phyloP scores from a whole-genome alignment of 2,797 vertebrate genomes.

The Oceanodroma leucorhoa region DNA sequence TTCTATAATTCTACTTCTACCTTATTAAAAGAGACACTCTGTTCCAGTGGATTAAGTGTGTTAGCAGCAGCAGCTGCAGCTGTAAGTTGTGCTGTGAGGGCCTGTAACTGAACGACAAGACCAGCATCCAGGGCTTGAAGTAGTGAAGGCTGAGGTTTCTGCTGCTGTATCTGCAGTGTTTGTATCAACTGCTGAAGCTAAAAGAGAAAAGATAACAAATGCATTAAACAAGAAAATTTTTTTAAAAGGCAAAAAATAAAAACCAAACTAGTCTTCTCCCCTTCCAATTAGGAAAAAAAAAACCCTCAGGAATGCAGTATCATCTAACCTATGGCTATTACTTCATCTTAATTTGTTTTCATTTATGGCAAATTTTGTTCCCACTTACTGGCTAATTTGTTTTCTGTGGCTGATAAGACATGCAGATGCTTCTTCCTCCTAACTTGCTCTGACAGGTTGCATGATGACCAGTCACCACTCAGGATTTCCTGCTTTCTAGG shows the following conservation, averaged over 20 bases:
- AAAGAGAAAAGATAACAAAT: not conserved
- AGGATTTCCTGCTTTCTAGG: slow-evolving; percentile 60
- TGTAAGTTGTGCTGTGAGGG: slow-evolving; percentile 95
- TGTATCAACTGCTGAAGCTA: slow-evolving; percentile 97
- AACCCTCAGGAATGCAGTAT: not conserved
- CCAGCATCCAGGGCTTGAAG: slow-evolving; percentile 96
- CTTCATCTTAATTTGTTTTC: slow-evolving; percentile 1
- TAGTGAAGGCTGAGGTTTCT: slow-evolving; percentile 96
- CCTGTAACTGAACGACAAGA: slow-evolving; percentile 95
- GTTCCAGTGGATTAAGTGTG: slow-evolving; percentile 92
- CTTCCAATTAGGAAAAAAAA: not conserved
- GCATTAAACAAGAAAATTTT: not conserved
- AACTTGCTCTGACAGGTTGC: slow-evolving; percentile 60
- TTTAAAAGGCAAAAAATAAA: not conserved
- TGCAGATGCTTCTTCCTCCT: slow-evolving; percentile 56
- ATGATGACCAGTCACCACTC: slow-evolving; percentile 58
- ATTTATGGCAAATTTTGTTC: slow-evolving; percentile 21
- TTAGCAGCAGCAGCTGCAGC: slow-evolving; percentile 91
- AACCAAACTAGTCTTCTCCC: not conserved
- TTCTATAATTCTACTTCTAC: slow-evolving; percentile 67
- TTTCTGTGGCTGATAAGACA: slow-evolving; percentile 53
- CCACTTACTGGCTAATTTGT: slow-evolving; percentile 60
- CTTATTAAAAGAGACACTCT: slow-evolving; percentile 97
- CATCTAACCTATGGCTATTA: slow-evolving; percentile 2
- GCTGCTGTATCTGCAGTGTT: slow-evolving; percentile 95